These are phyloP conservation scores for Spheniscus mendiculus DNA, from an alignment of 2,113 vertebrate genomes.

Conservation along the genomic window DNA sequence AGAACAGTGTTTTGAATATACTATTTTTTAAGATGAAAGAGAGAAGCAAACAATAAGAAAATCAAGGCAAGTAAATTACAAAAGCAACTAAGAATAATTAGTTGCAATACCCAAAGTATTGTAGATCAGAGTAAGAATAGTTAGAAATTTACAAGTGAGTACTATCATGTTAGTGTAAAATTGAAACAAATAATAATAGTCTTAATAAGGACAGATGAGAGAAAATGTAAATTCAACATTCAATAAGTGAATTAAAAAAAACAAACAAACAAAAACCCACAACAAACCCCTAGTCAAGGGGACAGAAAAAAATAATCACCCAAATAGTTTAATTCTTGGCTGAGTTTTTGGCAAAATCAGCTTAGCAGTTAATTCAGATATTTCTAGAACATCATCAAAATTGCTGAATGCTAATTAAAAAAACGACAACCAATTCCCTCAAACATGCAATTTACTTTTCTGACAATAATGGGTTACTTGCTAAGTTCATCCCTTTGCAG, in stretches of 20 bases:
- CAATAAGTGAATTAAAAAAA: not conserved
- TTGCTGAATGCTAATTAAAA: not conserved
- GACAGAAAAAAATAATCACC: not conserved
- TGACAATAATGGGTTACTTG: not conserved
- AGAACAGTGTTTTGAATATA: not conserved
- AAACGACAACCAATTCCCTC: not conserved
- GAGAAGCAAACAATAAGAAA: not conserved
- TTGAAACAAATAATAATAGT: not conserved
- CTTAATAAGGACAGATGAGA: not conserved
- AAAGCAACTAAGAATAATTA: not conserved
- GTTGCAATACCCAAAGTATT: not conserved
- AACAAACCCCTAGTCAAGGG: not conserved
- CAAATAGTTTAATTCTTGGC: not conserved
- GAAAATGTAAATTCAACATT: not conserved
- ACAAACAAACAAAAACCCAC: accelerated
- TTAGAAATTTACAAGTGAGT: not conserved
- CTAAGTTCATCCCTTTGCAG: not conserved
- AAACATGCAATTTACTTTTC: not conserved
- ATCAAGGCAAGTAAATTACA: not conserved
- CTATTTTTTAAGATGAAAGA: not conserved
- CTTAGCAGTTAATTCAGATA: not conserved
- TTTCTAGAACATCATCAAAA: not conserved
- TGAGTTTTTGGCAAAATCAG: not conserved
- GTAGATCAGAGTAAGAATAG: not conserved
- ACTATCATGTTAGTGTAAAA: not conserved